phyloP scores from a whole-genome alignment of 2,888 invertebrate genomes.

The Dryococelus australis region DNA sequence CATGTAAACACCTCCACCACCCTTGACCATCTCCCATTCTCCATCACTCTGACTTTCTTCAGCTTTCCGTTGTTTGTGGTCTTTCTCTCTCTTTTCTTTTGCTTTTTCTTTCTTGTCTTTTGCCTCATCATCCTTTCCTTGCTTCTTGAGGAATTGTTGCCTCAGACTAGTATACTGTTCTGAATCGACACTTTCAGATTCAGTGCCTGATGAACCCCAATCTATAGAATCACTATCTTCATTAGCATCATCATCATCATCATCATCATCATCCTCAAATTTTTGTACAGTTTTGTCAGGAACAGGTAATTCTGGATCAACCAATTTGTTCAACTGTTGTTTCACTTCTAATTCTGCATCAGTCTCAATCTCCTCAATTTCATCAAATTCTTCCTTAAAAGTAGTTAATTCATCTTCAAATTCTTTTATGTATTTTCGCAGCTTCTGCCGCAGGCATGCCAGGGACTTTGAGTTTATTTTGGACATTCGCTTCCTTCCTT shows the following conservation, averaged over 20 bases:
- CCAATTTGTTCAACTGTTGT: conserved; percentile 16
- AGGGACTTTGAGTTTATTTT: conserved; percentile 95
- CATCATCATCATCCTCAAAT: conserved; percentile 77
- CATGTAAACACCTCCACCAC: conserved; percentile 57
- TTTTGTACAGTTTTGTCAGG: not conserved
- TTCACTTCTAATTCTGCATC: conserved; percentile 65
- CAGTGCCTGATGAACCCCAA: conserved; percentile 86
- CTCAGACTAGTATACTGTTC: conserved; percentile 80
- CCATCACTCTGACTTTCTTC: conserved; percentile 68
- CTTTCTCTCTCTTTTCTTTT: conserved; percentile 45
- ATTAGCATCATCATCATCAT: conserved; percentile 73
- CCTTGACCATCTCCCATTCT: conserved; percentile 91
- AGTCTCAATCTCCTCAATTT: conserved; percentile 70
- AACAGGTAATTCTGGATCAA: not conserved
- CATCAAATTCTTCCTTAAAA: conserved; percentile 86
- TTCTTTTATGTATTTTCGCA: conserved; percentile 92
- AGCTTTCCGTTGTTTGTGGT: conserved; percentile 51
- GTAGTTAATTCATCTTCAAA: conserved; percentile 88
- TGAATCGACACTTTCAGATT: conserved; percentile 81
- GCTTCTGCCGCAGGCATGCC: conserved; percentile 91
- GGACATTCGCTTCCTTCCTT: conserved; percentile 82
- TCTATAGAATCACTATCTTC: conserved; percentile 82
- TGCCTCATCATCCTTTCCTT: conserved; percentile 50
- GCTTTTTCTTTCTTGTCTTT: conserved; percentile 41
- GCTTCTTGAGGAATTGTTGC: conserved; percentile 77